A percentile compares a stretch with the other conserved stretches of the same genome.
Evolutionary conservation across 2,888 invertebrate species (phyloP).

Genomic region (Euspilapteryx auroguttella): DNA sequence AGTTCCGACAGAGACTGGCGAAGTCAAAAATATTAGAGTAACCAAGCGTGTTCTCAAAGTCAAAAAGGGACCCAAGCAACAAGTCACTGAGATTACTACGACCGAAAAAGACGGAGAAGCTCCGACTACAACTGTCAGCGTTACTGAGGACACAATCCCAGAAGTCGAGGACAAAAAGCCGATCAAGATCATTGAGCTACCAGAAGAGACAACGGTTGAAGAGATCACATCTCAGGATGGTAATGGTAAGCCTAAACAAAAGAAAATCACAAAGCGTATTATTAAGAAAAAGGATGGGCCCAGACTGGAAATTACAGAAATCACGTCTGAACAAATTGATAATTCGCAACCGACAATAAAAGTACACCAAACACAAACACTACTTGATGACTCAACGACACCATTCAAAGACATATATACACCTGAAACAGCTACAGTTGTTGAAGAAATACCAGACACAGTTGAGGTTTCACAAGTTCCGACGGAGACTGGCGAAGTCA

Average conservation of each 20-base stretch:
- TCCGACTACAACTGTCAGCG: slow-evolving; percentile 20
- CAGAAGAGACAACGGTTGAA: slow-evolving; percentile 18
- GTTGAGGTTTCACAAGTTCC: slow-evolving; percentile 20
- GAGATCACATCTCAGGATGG: slow-evolving; percentile 1
- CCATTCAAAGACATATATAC: slow-evolving; percentile 2
- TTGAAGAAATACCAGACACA: slow-evolving; percentile 18
- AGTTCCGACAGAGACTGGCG: slow-evolving; percentile 18
- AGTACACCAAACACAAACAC: no score
- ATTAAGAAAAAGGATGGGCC: slow-evolving; percentile 10
- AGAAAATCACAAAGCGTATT: slow-evolving; percentile 18
- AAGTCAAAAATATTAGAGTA: slow-evolving; percentile 13
- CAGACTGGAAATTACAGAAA: slow-evolving; percentile 14
- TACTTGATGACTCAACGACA: slow-evolving; percentile 12
- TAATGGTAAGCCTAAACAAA: slow-evolving; percentile 14
- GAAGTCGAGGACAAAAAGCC: slow-evolving; percentile 15
- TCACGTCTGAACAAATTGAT: slow-evolving; percentile 14
- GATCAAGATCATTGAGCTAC: slow-evolving; percentile 16
- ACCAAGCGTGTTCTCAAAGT: slow-evolving; percentile 23
- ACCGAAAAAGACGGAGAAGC: slow-evolving; percentile 22
- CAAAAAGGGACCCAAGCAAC: slow-evolving; percentile 14
- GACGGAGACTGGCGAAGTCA: slow-evolving; percentile 15
- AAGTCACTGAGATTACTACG: slow-evolving; percentile 16
- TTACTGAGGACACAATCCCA: slow-evolving; percentile 20
- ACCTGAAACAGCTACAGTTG: slow-evolving; percentile 3
- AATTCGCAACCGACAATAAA: slow-evolving; percentile 7